These are phyloP conservation scores for Zonitis immaculata DNA, from an alignment of 2,888 invertebrate genomes.

Conservation along the genomic window DNA sequence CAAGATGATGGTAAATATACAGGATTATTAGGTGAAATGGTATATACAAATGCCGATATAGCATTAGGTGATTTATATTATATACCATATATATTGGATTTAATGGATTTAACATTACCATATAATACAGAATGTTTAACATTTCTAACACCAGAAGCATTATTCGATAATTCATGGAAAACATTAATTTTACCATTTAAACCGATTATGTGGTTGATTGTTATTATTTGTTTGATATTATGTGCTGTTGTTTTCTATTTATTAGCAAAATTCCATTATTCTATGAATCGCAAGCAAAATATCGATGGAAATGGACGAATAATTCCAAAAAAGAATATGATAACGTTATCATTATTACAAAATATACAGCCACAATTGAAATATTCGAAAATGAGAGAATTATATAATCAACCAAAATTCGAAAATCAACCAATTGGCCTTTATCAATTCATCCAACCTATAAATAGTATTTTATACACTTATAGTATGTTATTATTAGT, in stretches of 20 bases:
- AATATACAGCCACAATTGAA: constrained; percentile 32
- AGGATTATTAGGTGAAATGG: constrained; percentile 71
- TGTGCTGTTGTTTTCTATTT: constrained; percentile 63
- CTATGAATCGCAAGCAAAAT: too few species aligned
- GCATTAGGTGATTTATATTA: constrained; percentile 76
- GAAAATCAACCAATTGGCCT: constrained; percentile 50
- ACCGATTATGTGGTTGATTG: constrained; percentile 69
- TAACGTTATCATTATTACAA: constrained; percentile 32
- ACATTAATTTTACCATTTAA: constrained; percentile 77
- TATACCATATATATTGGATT: constrained; percentile 61
- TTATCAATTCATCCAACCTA: constrained; percentile 66
- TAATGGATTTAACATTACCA: constrained; percentile 70
- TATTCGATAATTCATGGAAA: constrained; percentile 79
- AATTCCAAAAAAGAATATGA: constrained; percentile 29
- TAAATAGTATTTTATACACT: constrained; percentile 72
- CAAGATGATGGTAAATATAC: constrained; percentile 62
- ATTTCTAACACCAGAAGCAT: constrained; percentile 76
- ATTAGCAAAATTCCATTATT: constrained; percentile 60
- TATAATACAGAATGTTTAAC: constrained; percentile 81
- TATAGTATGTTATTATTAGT: constrained; percentile 78
- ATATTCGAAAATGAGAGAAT: constrained; percentile 39
- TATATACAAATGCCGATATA: constrained; percentile 62
- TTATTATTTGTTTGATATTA: constrained; percentile 61
- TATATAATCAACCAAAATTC: constrained; percentile 31
- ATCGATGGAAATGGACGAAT: too few species aligned